Percentiles rank a stretch among this genome's conserved stretches.
Evolutionary conservation across 1,140 invertebrate genomes (phyloP).

Genomic region (Platyura marginata): DNA sequence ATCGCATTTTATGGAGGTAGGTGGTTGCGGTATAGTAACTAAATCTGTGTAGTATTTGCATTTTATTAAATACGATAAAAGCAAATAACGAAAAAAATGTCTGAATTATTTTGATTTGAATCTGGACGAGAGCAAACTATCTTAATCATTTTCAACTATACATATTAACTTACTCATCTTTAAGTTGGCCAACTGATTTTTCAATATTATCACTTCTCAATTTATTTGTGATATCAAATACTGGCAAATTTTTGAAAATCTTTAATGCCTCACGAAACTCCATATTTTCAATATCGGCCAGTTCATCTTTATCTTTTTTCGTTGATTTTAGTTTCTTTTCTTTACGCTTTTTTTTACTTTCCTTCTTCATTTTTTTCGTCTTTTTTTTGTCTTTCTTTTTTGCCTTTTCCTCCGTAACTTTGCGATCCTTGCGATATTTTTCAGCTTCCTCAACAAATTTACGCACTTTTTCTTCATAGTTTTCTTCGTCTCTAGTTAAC

Average conservation of each 20-base stretch:
- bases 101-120: not conserved
- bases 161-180: not conserved
- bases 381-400: conserved; percentile 49
- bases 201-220: not conserved
- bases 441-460: conserved; percentile 64
- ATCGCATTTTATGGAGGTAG: not conserved
- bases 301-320: conserved; percentile 31
- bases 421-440: conserved; percentile 58
- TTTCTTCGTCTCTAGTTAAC: conserved; percentile 61
- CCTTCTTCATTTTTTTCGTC: conserved; percentile 34
- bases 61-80: not conserved
- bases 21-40: not conserved
- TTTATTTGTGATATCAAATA: not conserved
- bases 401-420: conserved; percentile 48
- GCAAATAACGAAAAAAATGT: not conserved
- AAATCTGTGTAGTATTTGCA: not conserved
- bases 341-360: conserved; percentile 43
- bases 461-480: conserved; percentile 65
- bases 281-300: conserved; percentile 35
- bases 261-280: conserved; percentile 44
- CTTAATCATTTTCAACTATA: too few species aligned
- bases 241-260: not conserved
- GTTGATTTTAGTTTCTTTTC: conserved; percentile 45
- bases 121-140: too few species aligned
- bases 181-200: not conserved